Evolutionary conservation across 2,888 invertebrate species (phyloP), one percentile per base, ranked within the genome.

Genomic region (Apamea anceps): DNA sequence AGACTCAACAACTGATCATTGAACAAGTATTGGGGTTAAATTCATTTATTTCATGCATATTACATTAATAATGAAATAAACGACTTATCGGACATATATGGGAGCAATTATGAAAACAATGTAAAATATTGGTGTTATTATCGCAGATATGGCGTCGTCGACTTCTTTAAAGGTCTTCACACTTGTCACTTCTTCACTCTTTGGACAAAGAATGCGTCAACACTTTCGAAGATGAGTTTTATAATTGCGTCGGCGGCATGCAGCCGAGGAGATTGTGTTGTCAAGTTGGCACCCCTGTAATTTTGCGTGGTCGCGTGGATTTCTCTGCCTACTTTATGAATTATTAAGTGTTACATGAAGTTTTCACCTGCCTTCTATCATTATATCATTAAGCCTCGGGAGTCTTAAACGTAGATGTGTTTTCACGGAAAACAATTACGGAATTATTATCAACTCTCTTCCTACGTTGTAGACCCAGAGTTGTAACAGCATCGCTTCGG

Each of bases 301-400:
- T 93, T 93, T 91, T 68, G 79, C 79, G 85, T 85, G 83, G 86
- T 91, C 73, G 80, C 80, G 87, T 81, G 81, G 86, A 82, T 90
- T 90, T 89, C 90, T 90, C 90, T 87, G 85, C 82, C 84, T 89
- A 86, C 86, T 84, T 86, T 89, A 89, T 91, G 88, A 92, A 89
- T 90, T 92, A 92, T 93, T 92, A 92, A 90, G 91, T 93, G 91
- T 91, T 92, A 87, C 88, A 86, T 88, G 82, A 85, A 81, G 85
- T 88, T 91, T 91, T 90, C 88, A 88, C 90, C 85, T 85, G 81
- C 75, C 84, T 90, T 88, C 82, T 87, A 87, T 92, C 90, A 94
- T 93, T 93, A 93, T 88, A 89, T 91, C 85, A 92, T 92, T 92
- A 91, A 91, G 81, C 88, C 76, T 77, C 85, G 86, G 87, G 83